phyloP scores from a whole-genome alignment of 2,888 invertebrate genomes.

The Drosophila suboccidentalis region DNA sequence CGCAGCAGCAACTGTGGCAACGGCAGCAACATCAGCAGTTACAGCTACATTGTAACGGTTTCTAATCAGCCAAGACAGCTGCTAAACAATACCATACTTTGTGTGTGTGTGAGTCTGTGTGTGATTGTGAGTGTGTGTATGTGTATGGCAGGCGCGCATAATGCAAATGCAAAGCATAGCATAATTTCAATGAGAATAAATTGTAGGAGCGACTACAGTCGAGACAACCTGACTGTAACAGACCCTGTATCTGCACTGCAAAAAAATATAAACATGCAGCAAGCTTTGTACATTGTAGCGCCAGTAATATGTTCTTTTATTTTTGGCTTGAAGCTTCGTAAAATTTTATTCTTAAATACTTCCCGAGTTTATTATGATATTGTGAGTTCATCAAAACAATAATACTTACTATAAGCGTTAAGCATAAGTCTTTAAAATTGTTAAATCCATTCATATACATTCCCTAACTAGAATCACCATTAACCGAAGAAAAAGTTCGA shows the following conservation, averaged over 20 bases:
- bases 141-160: constrained; percentile 52
- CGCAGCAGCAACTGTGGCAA: not conserved
- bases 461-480: too few species aligned
- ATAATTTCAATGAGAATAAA: constrained; percentile 64
- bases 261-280: not conserved
- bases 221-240: not conserved
- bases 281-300: too few species aligned
- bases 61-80: constrained; percentile 26
- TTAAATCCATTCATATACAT: too few species aligned
- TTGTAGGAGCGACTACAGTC: not conserved
- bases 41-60: constrained; percentile 52
- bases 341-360: too few species aligned
- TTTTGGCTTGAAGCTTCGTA: too few species aligned
- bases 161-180: constrained; percentile 76
- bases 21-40: constrained; percentile 17
- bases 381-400: too few species aligned
- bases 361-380: too few species aligned
- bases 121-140: constrained; percentile 15
- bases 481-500: too few species aligned
- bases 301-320: too few species aligned
- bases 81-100: constrained; percentile 22
- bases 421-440: too few species aligned
- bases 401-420: too few species aligned
- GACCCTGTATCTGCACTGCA: not conserved
- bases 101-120: constrained; percentile 3